Evolutionary conservation across 2,113 vertebrate species (phyloP), one percentile per base, ranked within the genome.

Genomic region (Formicarius rufipectus): DNA sequence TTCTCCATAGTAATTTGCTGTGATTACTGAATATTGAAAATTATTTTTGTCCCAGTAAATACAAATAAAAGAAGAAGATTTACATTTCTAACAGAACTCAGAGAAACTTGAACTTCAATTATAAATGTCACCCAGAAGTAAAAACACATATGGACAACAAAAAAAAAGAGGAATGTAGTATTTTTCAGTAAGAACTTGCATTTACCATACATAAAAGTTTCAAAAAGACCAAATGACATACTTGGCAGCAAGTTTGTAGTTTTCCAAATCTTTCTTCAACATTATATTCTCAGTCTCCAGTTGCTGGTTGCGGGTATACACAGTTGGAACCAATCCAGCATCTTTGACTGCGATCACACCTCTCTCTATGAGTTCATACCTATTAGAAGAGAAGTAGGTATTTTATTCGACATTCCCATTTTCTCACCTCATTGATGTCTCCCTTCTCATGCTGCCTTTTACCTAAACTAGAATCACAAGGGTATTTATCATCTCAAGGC

Each of bases 321-420:
- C 98, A 12, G 98, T 83, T 56, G 98, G 98, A 40, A 99, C 98
- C 50, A 96, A 92, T 13, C 73, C 98, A 21, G 55, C 15, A 31
- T 83, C 85, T 25, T 87, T 83, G 15, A 90, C 27, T n/a, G 96
- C 87, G 30, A 98, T n/a, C 30, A 87, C 20, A n/a, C 98, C 98
- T 82, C 97, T 98, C 72, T 99, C 94, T 37, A 94, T 68, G 85
- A 98, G 94, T 68, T 99, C 99, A 22, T 98, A 98, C 98, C 98
- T 98, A 94, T 49, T 1, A 94, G 42, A 88, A 97, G 73, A 92
- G 4, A 71, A 95, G 92, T 3, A 25, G 56, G 49, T 2, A 9
- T 31, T 89, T 86, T 22, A 78, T 50, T 71, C 30, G 24, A 23
- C 3, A 7, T 37, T 58, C 31, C 44, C 27, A 56, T 52, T 39